phyloP scores from a whole-genome alignment of 1,140 invertebrate genomes.

The Caenorhabditis remanei region DNA sequence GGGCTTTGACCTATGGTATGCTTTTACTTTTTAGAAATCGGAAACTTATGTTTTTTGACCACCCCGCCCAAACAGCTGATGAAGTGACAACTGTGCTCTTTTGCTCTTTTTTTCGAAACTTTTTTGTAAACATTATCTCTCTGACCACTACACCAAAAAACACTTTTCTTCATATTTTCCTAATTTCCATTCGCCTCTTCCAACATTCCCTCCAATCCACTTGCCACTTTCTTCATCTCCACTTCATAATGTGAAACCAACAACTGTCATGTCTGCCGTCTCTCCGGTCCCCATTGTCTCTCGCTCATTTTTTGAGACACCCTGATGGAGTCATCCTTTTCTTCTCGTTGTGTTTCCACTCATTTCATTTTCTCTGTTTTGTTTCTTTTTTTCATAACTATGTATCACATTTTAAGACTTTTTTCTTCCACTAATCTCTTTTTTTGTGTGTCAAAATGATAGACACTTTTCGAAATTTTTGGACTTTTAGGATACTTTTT shows the following conservation, averaged over 20 bases:
- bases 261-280: conserved; percentile 37
- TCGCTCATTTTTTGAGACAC: conserved; percentile 10
- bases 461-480: no score
- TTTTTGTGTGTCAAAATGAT: no score
- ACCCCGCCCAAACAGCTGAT: no score
- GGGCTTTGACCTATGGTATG: no score
- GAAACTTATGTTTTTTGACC: no score
- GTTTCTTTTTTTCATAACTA: neutral
- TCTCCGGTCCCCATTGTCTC: neutral
- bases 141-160: no score
- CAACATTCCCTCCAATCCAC: no score
- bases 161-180: no score
- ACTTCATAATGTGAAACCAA: neutral
- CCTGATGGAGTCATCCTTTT: neutral
- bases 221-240: neutral
- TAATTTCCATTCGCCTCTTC: no score
- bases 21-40: no score
- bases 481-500: no score
- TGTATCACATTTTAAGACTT: no score
- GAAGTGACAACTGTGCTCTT: neutral
- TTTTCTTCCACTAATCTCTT: neutral
- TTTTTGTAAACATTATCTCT: neutral
- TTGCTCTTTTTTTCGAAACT: neutral
- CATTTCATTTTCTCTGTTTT: conserved; percentile 22
- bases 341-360: neutral